Evolutionary conservation across 2,888 invertebrate species (phyloP).

Genomic region (Notocelia uddmanniana): DNA sequence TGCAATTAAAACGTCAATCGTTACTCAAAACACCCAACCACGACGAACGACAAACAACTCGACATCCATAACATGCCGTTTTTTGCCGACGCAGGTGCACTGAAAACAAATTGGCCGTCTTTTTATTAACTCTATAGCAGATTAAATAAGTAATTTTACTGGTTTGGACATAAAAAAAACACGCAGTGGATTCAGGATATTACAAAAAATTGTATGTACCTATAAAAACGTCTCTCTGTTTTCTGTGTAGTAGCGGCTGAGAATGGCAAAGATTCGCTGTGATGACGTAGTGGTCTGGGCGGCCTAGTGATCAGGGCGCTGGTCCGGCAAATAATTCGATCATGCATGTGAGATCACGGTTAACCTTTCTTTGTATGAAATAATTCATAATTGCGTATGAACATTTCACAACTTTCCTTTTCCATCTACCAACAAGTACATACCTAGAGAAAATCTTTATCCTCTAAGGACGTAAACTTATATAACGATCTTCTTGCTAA

Average conservation of each 20-base stretch:
- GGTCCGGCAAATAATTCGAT: too few relatives aligned
- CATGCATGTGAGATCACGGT: too few relatives aligned
- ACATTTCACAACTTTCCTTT: too few relatives aligned
- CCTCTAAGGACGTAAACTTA: background rate
- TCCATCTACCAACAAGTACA: background rate
- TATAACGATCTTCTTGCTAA: background rate
- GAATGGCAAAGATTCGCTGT: too few relatives aligned
- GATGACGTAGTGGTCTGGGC: too few relatives aligned
- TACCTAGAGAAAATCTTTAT: background rate
- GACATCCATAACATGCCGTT: background rate
- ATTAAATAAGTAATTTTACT: background rate
- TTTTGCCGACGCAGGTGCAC: constrained; percentile 23
- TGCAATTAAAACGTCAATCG: background rate
- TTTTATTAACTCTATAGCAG: constrained; percentile 11
- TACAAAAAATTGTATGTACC: too few relatives aligned
- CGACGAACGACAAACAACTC: background rate
- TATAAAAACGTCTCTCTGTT: too few relatives aligned
- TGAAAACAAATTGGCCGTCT: constrained; percentile 5
- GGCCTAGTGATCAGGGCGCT: too few relatives aligned
- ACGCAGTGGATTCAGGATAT: background rate
- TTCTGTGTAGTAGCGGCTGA: too few relatives aligned
- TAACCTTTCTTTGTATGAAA: too few relatives aligned
- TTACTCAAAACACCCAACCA: background rate
- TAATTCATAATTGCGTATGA: too few relatives aligned
- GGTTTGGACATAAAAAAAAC: constrained; percentile 5